phyloP scores from a whole-genome alignment of 2,797 vertebrate genomes.

The Steatocranus sp. region DNA sequence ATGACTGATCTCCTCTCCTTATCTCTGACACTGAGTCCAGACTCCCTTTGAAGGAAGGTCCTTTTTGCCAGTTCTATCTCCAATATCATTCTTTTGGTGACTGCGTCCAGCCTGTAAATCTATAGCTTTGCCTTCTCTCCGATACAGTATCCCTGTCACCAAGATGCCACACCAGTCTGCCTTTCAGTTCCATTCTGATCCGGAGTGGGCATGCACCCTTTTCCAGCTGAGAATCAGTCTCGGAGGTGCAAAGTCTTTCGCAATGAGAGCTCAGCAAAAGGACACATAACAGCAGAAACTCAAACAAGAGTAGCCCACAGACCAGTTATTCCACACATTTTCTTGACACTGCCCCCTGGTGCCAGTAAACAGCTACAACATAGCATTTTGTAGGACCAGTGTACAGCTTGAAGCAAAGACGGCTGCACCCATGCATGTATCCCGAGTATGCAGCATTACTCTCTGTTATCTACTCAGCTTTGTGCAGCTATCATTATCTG shows the following conservation, averaged over 20 bases:
- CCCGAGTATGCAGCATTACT: not conserved
- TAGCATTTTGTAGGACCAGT: not conserved
- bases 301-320: not conserved
- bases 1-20: not conserved
- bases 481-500: not conserved
- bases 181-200: not conserved
- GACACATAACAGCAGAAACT: not conserved
- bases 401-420: not conserved
- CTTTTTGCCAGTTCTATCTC: not conserved
- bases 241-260: not conserved
- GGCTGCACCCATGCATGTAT: not conserved
- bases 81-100: not conserved
- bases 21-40: not conserved
- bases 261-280: not conserved
- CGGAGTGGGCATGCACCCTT: not conserved
- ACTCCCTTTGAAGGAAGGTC: not conserved
- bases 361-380: not conserved
- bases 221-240: not conserved
- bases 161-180: not conserved
- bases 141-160: not conserved
- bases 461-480: not conserved
- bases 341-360: not conserved
- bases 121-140: not conserved
- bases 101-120: not conserved
- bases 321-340: not conserved